Evolutionary conservation across 2,113 vertebrate species (phyloP).

Genomic region (Falcunculus frontatus): DNA sequence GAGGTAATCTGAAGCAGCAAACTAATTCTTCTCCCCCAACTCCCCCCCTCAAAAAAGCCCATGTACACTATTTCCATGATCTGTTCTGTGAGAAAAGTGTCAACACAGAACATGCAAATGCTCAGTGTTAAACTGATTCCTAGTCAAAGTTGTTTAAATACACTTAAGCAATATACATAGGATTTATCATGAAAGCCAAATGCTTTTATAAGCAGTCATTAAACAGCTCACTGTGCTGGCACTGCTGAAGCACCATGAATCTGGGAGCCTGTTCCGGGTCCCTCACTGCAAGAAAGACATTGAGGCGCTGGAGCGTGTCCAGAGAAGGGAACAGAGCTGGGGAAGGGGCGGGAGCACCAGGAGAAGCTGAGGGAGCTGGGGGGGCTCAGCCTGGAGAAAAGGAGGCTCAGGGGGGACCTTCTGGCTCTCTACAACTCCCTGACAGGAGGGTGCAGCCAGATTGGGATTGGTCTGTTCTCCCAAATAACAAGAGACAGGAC

Average conservation of each 20-base stretch:
- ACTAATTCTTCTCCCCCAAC: fast-evolving
- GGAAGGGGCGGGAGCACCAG: neutral
- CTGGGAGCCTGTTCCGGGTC: neutral
- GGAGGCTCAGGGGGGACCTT: neutral
- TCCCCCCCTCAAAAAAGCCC: neutral
- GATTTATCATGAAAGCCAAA: neutral
- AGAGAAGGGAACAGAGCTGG: neutral
- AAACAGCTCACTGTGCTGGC: neutral
- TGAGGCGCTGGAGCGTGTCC: neutral
- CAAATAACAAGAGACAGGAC: too few species aligned
- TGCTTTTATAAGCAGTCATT: neutral
- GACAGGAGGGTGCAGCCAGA: neutral
- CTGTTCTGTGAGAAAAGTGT: neutral
- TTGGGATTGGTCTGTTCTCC: neutral
- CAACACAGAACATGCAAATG: neutral
- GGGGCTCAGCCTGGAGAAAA: neutral
- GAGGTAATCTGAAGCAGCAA: neutral
- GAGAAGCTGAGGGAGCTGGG: neutral
- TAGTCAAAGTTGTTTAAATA: neutral
- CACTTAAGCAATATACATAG: neutral
- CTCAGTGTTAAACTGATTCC: neutral
- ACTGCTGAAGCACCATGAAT: neutral
- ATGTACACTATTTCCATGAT: neutral
- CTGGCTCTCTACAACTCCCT: fast-evolving
- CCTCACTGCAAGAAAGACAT: neutral